Conservation (phyloP, 2,888 invertebrate species). For the Chrysodeixis includens region DNA sequence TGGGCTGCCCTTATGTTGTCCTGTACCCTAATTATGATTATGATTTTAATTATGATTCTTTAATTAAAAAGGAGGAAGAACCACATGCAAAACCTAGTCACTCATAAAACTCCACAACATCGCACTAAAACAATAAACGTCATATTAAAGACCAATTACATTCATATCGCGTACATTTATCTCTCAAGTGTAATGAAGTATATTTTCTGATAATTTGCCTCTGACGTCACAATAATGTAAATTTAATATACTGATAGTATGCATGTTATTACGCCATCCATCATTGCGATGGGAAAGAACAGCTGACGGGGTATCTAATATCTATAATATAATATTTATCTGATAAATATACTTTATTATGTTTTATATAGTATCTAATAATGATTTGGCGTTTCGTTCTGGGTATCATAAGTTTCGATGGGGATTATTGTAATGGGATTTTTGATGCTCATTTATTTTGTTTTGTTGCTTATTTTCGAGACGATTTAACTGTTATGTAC, state of each 20-base stretch:
- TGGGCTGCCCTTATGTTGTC: too few species aligned
- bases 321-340: neutral
- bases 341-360: neutral
- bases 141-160: constrained; percentile 51
- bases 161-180: constrained; percentile 50
- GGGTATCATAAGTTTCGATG: neutral
- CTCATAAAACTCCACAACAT: constrained; percentile 28
- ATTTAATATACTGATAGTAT: constrained; percentile 55
- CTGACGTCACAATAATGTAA: constrained; percentile 51
- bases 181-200: constrained; percentile 53
- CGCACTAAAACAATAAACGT: constrained; percentile 50
- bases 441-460: neutral
- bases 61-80: too few species aligned
- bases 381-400: constrained; percentile 17
- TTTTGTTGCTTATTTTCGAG: too few species aligned
- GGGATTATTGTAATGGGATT: neutral
- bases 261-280: constrained; percentile 54
- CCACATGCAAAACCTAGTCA: too few species aligned
- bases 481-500: too few species aligned
- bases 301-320: constrained; percentile 40
- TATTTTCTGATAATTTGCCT: constrained; percentile 58
- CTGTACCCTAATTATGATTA: too few species aligned
- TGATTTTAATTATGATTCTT: too few species aligned
- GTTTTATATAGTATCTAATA: neutral
- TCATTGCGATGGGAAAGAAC: constrained; percentile 52